Conservation (phyloP, 1,140 invertebrate genomes). For the Leptinotarsa lineolata region DNA sequence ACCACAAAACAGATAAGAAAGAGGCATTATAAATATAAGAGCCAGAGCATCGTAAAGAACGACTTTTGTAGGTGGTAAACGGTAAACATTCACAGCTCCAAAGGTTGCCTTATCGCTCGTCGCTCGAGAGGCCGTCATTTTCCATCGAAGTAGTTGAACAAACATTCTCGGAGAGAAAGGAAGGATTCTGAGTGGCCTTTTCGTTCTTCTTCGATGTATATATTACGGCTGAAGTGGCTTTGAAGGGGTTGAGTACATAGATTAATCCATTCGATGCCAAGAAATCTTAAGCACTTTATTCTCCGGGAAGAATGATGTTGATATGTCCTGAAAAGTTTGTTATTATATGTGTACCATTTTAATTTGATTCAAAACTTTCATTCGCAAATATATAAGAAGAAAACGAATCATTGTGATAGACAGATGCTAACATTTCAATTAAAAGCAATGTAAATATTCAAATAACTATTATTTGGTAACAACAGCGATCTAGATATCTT, state of each 20-base stretch:
- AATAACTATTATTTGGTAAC: too few species aligned
- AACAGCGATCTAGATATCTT: too few species aligned
- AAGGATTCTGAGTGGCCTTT: neutral
- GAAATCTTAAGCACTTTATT: too few species aligned
- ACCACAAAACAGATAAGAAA: neutral
- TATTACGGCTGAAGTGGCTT: neutral
- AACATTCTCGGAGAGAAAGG: neutral
- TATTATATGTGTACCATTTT: too few species aligned
- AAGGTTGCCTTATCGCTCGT: neutral
- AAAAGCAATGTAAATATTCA: too few species aligned
- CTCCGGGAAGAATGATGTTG: too few species aligned
- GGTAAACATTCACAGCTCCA: conserved; percentile 5
- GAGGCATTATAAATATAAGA: neutral
- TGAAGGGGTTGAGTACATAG: neutral
- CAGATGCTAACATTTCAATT: too few species aligned
- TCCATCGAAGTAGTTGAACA: neutral
- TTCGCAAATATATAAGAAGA: too few species aligned
- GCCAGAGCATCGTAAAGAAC: neutral
- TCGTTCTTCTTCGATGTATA: neutral
- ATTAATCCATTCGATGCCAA: neutral
- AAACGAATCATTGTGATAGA: too few species aligned
- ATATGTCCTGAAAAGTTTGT: too few species aligned
- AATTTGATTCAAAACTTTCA: too few species aligned
- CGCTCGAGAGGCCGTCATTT: neutral
- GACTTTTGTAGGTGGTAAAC: conserved; percentile 1